Conservation (phyloP, 1,140 invertebrate genomes). For the Melipona quadrifasciata region DNA sequence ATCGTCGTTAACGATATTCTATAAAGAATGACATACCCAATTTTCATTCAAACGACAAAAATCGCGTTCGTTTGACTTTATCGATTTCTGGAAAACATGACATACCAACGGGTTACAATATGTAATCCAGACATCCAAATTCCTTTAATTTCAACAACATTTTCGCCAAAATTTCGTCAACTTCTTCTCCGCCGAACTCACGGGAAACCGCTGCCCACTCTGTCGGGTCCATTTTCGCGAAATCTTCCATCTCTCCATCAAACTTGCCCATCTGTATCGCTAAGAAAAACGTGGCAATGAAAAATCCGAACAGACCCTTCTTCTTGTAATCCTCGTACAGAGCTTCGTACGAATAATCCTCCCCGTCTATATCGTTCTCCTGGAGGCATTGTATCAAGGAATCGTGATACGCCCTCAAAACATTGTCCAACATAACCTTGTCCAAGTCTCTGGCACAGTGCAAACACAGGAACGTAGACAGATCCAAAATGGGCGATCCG, state of each 20-base stretch:
- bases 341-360: slow-evolving; percentile 66
- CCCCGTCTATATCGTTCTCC: slow-evolving; percentile 49
- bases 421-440: slow-evolving; percentile 57
- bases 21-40: too few species aligned
- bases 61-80: neutral
- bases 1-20: too few species aligned
- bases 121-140: slow-evolving; percentile 59
- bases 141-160: slow-evolving; percentile 65
- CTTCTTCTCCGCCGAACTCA: slow-evolving; percentile 54
- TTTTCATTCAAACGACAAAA: neutral
- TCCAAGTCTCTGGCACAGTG: slow-evolving; percentile 62
- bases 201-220: fast-evolving
- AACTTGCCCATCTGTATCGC: slow-evolving; percentile 51
- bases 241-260: neutral
- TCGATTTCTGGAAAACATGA: neutral
- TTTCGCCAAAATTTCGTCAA: slow-evolving; percentile 61
- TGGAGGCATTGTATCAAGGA: slow-evolving; percentile 54
- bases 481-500: slow-evolving; percentile 74
- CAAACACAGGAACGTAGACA: slow-evolving; percentile 78
- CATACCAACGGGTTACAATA: neutral
- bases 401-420: slow-evolving; percentile 73
- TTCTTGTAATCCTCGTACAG: slow-evolving; percentile 71
- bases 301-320: slow-evolving; percentile 72
- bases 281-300: slow-evolving; percentile 70
- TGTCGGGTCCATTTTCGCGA: fast-evolving